Conservation (phyloP, 2,888 invertebrate genomes). For the Dendrolimus houi region DNA sequence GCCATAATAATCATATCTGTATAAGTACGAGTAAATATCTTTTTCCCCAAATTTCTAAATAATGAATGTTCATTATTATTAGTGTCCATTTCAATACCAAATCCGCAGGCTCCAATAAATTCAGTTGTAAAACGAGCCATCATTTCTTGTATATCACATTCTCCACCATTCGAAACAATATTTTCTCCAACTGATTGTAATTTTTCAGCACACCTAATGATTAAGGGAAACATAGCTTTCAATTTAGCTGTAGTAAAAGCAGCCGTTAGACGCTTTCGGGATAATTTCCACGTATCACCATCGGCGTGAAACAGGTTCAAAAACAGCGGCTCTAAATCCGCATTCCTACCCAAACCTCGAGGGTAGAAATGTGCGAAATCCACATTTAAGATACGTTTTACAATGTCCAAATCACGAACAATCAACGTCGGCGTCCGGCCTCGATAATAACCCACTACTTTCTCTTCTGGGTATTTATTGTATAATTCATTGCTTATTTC, state of each 20-base stretch:
- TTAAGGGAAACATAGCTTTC: constrained; percentile 53
- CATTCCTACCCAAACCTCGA: constrained; percentile 33
- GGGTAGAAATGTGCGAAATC: constrained; percentile 43
- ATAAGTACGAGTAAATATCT: constrained; percentile 24
- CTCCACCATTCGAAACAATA: constrained; percentile 28
- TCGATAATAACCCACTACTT: constrained; percentile 45
- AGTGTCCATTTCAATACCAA: constrained; percentile 39
- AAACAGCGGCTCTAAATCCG: constrained; percentile 33
- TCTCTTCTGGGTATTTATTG: constrained; percentile 42
- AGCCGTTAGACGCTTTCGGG: constrained; percentile 48
- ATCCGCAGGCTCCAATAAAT: constrained; percentile 47
- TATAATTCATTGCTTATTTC: constrained; percentile 34
- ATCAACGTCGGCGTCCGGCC: constrained; percentile 42
- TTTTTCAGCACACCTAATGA: constrained; percentile 46
- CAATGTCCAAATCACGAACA: constrained; percentile 42
- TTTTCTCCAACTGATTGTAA: constrained; percentile 28
- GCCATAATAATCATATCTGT: constrained; percentile 16
- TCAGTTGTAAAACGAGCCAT: constrained; percentile 49
- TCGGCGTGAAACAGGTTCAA: constrained; percentile 41
- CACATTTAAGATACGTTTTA: constrained; percentile 31
- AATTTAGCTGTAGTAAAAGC: constrained; percentile 53
- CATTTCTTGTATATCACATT: constrained; percentile 34
- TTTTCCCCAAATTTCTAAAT: constrained; percentile 33
- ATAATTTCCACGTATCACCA: constrained; percentile 50
- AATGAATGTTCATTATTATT: constrained; percentile 37